Base-by-base conservation (phyloP, 2,797 vertebrate genomes). In the Mormyrus hasselquistii region DNA sequence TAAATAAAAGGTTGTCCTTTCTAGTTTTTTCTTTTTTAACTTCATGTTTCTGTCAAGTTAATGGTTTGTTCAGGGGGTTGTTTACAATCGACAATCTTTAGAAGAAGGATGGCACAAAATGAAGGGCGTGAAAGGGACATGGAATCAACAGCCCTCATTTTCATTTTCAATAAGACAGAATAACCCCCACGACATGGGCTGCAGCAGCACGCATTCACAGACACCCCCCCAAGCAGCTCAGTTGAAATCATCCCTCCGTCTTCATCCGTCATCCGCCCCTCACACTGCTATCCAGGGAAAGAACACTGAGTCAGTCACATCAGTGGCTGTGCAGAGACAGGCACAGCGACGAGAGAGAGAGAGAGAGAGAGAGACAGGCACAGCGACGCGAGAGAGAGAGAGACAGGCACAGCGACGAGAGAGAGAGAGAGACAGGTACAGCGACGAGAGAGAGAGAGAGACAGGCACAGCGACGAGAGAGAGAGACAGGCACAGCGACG, bases 1-100 rank as follows among this genome's bases (percentile, higher is more conserved):
- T 94, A 95, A 95, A 91, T 90, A 92, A 88, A 94, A 94, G 93
- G 94, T 93, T 95, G 95, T 93, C 87, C 93, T 92, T 90, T 89
- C 79, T 90, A 87, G 85, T 86, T 86, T 90, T 91, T 90, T 89
- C 87, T 87, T 90, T 92, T 89, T 76, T 16, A 88, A 73, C 29
- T 88, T 88, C 44, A 88, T 73, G 87, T 88, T 88, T 88, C 87
- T 88, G 87, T 88, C 87, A 88, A 55, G 57, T 88, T 88, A 65
- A 88, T 50, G 87, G 57, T 88, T 88, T 41, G 87, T 69, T 87
- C 53, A 62, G 57, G 55, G 86, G 88, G 88, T 79, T 62, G 86
- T 87, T 44, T 44, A 87, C 50, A 62, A 62, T 88, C 44, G 19
- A 76, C 41, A 76, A 76, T 89, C 88, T 87, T 73, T 52, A 85